Base-by-base conservation (phyloP, 1,140 invertebrate genomes). In the Trichonephila clavipes region DNA sequence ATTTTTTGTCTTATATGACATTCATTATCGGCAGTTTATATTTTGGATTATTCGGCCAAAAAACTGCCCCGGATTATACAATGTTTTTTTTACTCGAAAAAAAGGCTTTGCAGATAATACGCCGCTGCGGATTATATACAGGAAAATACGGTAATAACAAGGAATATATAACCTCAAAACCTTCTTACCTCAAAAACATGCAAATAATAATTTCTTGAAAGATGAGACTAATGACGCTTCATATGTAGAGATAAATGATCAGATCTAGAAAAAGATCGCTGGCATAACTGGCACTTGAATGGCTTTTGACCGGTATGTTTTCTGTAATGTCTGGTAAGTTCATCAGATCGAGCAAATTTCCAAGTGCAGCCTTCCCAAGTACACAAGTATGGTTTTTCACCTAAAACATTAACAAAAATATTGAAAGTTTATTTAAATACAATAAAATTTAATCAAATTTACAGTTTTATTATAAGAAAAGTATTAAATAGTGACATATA, bases 191-290 rank as follows among this genome's bases (percentile, higher is more conserved):
- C 62, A 64, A 64, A 64, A 64, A 64, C 62, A 64, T 51, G 19
- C 5, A 64, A 64, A 64, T 19, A 64, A 64, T 64, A 40, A 40
- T 21, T 18, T 51, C 16, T 64, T 64, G 21, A 64, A 6, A 64
- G 62, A 64, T 64, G 72, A 81, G 14, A 28, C 86, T 93, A 98
- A 96, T 98, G 98, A 95, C 98, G 96, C 95, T 98, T 98, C 98
- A 98, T 98, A 96, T 99, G 98, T 59, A 98, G 96, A 66, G 98
- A 98, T 94, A 99, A 96, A 96, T 99, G 98, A 96, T 99, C 98
- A 95, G 98, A 98, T 95, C 98, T 96, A 86, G 98, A 98, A 96
- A 99, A 99, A 61, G 97, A 97, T 95, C 98, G 96, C 95, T 98
- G 97, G 96, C 98, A 98, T 95, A 98, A 96, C 96, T 97, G 97